Base-by-base conservation (phyloP, 2,797 vertebrate species). In the Melanotaenia parkinsoni region DNA sequence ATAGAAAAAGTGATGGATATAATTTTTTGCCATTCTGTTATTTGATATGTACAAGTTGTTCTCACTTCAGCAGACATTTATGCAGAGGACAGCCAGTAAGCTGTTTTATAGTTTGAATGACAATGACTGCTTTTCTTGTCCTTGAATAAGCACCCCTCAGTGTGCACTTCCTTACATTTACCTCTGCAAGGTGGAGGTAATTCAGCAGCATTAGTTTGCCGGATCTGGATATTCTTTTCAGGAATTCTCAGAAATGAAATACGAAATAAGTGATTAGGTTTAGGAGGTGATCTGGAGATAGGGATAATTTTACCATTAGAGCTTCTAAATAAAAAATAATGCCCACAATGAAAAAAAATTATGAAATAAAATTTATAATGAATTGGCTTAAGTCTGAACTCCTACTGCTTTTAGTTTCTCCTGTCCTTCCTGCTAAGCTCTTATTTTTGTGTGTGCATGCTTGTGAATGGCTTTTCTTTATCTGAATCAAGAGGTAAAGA, bases 51-150 rank as follows among this genome's bases (percentile, higher is more conserved):
- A 4, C 26, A 12, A 14, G 26, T 63, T 33, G 10, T 32, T 72
- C 33, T 72, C 16, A 30, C 2, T 58, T 20, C 37, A 57, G 50
- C 43, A 50, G 45, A 37, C 63, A 14, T 58, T 33, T 71, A 38
- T 30, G 58, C 54, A 63, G 38, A 24, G 45, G 40, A 67, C 54
- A 22, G 22, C 8, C 14, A 51, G 24, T 50, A 16, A 35, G 40
- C 12, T 32, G 30, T 63, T 59, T 57, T 58, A 37, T 53, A n/a
- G 60, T 35, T n/a, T 53, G 14, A 60, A 26, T 53, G 56, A 45
- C 70, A 43, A 38, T 58, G 14, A 70, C 37, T n/a, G 28, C 26
- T 58, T 43, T n/a, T 26, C 53, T 8, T n/a, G 40, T 81, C 63
- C 69, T 59, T 60, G 61, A 67, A 32, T 58, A 54, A 10, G 1